These are phyloP conservation scores for Neria commutata DNA, from an alignment of 2,888 invertebrate genomes.

Conservation along the genomic window DNA sequence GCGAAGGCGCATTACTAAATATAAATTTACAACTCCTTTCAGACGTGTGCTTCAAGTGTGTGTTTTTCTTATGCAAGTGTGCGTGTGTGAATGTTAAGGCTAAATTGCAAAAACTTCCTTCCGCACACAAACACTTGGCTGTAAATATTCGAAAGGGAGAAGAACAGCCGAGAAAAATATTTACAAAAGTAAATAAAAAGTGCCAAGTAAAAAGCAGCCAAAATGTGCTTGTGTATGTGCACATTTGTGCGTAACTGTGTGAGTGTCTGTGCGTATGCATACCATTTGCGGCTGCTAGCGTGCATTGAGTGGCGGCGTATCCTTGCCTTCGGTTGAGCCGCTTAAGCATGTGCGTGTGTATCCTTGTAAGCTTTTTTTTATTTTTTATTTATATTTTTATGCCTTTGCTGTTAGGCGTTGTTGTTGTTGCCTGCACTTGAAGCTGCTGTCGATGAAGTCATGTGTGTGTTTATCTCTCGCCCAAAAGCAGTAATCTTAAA, in stretches of 20 bases:
- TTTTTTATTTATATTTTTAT: constrained; percentile 10
- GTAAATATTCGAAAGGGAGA: neutral
- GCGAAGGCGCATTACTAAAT: neutral
- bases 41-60: neutral
- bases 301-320: too few species aligned
- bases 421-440: constrained; percentile 21
- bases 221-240: neutral
- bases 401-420: constrained; percentile 14
- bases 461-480: constrained; percentile 17
- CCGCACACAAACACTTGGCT: neutral
- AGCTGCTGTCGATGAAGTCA: neutral
- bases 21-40: neutral
- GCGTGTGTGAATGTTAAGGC: neutral
- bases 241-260: neutral
- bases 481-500: constrained; percentile 47
- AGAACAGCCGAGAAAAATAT: neutral
- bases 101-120: neutral
- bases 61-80: neutral
- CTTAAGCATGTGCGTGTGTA: neutral
- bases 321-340: too few species aligned
- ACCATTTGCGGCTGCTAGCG: neutral
- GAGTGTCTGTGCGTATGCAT: neutral
- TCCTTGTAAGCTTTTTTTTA: constrained; percentile 1
- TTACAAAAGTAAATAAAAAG: neutral
- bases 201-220: neutral